phyloP scores from a whole-genome alignment of 1,140 invertebrate genomes.

The Aradophagus sp. region DNA sequence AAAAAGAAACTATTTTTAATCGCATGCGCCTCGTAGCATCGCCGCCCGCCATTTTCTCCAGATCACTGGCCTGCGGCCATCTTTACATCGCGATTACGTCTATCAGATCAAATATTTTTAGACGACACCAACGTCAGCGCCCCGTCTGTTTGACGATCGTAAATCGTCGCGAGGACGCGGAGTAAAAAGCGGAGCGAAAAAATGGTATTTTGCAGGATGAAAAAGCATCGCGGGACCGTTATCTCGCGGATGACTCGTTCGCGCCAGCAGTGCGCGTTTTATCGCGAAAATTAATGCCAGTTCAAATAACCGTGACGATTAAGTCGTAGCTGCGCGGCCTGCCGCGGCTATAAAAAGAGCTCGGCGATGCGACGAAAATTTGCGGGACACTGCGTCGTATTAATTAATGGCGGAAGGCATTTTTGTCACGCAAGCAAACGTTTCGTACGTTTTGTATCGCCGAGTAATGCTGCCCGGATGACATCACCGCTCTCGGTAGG shows the following conservation, averaged over 20 bases:
- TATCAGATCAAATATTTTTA: slow-evolving; percentile 32
- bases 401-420: slow-evolving; percentile 33
- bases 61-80: slow-evolving; percentile 47
- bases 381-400: too few relatives aligned
- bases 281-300: slow-evolving; percentile 33
- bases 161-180: not conserved
- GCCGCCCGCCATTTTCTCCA: slow-evolving; percentile 49
- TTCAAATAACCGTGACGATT: slow-evolving; percentile 28
- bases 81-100: slow-evolving; percentile 45
- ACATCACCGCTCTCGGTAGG: slow-evolving; percentile 61
- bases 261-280: not conserved
- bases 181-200: not conserved
- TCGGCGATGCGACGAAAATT: too few relatives aligned
- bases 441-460: slow-evolving; percentile 51
- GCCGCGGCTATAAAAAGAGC: too few relatives aligned
- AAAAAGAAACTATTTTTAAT: slow-evolving; percentile 24
- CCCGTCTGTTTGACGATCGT: too few relatives aligned
- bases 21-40: slow-evolving; percentile 20
- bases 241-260: too few relatives aligned
- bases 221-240: too few relatives aligned
- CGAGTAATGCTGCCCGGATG: slow-evolving; percentile 53
- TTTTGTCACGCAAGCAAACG: slow-evolving; percentile 39
- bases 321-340: slow-evolving; percentile 1
- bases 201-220: not conserved
- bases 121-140: slow-evolving; percentile 3